A percentile compares a stretch with the other conserved stretches of the same genome.
phyloP scores from a whole-genome alignment of 2,797 vertebrate genomes.

The Rachycentron canadum region DNA sequence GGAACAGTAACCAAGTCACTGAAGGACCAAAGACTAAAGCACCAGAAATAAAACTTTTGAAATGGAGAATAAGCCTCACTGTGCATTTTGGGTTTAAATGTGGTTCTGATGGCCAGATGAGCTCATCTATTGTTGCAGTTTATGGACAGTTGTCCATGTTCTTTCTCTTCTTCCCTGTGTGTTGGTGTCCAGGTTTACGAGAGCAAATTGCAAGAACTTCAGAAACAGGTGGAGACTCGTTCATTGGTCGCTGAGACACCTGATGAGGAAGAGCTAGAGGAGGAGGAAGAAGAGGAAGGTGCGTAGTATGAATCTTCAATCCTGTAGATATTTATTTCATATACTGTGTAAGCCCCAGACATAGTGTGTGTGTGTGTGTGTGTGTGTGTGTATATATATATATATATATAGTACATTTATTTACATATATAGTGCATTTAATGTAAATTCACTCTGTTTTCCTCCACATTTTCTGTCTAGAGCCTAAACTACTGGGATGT shows the following conservation, averaged over 20 bases:
- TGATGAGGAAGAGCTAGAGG: conserved; percentile 96
- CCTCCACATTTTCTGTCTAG: conserved; percentile 67
- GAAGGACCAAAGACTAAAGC: not conserved
- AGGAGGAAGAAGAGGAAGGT: conserved; percentile 91
- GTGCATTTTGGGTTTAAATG: not conserved
- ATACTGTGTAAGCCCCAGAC: not conserved
- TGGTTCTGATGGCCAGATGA: conserved; percentile 4
- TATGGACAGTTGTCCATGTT: conserved; percentile 71
- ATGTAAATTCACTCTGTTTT: conserved; percentile 47
- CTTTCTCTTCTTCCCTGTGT: conserved; percentile 75
- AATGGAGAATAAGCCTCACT: not conserved
- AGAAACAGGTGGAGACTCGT: conserved; percentile 98
- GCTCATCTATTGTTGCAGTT: conserved; percentile 60
- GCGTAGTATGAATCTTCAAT: conserved; percentile 41
- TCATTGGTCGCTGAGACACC: conserved; percentile 95
- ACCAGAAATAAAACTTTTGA: not conserved
- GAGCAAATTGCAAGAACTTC: conserved; percentile 97
- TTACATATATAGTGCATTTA: not conserved
- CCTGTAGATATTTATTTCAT: not conserved
- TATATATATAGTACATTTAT: not conserved
- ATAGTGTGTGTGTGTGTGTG: not conserved
- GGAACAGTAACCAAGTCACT: not conserved
- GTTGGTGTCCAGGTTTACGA: conserved; percentile 93
- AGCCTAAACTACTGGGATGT: conserved; percentile 76
- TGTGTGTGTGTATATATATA: not conserved